These are phyloP conservation scores for Dromas ardeola DNA, from an alignment of 2,113 vertebrate species.

Conservation along the genomic window DNA sequence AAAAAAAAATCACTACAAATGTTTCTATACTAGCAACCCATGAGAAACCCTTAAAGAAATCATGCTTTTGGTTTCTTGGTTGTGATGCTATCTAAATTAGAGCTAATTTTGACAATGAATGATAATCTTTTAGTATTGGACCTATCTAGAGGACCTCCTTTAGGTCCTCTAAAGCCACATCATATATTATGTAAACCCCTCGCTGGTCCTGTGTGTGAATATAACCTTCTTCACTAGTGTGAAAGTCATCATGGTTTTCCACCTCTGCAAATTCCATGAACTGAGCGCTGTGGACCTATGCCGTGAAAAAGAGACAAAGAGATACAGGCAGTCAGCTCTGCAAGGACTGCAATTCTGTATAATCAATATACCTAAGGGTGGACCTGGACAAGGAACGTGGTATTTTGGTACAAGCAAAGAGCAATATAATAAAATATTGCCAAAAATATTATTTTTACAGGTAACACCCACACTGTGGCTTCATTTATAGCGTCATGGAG, in stretches of 20 bases:
- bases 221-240: slow-evolving; percentile 47
- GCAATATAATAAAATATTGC: not conserved
- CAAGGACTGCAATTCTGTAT: not conserved
- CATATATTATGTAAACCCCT: slow-evolving; percentile 69
- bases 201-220: slow-evolving; percentile 75
- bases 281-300: slow-evolving; percentile 65
- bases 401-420: not conserved
- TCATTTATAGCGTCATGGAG: not conserved
- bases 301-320: not conserved
- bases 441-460: not conserved
- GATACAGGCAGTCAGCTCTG: not conserved
- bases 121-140: not conserved
- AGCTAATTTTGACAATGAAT: not conserved
- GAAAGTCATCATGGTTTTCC: slow-evolving; percentile 78
- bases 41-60: not conserved
- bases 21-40: not conserved
- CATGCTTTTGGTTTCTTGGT: not conserved
- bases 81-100: not conserved
- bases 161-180: slow-evolving; percentile 75
- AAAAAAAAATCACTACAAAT: not conserved
- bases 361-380: not conserved
- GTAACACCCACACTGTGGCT: not conserved
- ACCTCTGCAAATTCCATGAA: slow-evolving; percentile 80
- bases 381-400: not conserved
- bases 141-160: not conserved